phyloP scores from a whole-genome alignment of 1,140 invertebrate genomes.

The Ericerus pela region DNA sequence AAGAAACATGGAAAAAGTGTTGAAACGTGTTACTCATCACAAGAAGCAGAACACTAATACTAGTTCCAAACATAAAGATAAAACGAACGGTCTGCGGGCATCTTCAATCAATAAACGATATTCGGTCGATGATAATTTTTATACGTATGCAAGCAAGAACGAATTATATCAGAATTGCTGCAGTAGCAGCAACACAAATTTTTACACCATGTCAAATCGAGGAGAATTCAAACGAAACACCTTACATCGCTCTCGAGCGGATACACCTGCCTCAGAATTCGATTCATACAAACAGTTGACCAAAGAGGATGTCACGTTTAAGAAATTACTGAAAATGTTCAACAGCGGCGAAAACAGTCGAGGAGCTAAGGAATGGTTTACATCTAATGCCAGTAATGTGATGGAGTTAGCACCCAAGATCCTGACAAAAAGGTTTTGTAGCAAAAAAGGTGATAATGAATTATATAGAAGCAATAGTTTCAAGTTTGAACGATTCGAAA shows the following conservation, averaged over 20 bases:
- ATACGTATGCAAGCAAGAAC: not conserved
- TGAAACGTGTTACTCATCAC: not conserved
- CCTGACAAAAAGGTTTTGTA: slow-evolving; percentile 19
- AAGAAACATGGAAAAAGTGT: slow-evolving; percentile 8
- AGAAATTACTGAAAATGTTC: not conserved
- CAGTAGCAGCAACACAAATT: not conserved
- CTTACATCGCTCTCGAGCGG: not conserved
- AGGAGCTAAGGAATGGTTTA: slow-evolving; percentile 2
- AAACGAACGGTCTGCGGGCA: not conserved
- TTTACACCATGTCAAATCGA: not conserved
- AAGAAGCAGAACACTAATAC: not conserved
- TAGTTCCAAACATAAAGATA: not conserved
- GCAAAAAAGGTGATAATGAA: slow-evolving; percentile 47
- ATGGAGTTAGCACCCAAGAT: slow-evolving; percentile 18
- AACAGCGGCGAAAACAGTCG: not conserved
- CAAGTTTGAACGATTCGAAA: slow-evolving; percentile 63
- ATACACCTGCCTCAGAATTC: not conserved
- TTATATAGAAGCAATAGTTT: slow-evolving; percentile 68
- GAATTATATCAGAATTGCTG: slow-evolving; percentile 2
- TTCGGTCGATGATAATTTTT: slow-evolving; percentile 5
- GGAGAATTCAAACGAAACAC: not conserved
- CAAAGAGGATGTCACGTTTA: not conserved
- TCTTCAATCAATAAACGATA: slow-evolving; percentile 5
- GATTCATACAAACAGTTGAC: not conserved
- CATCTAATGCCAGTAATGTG: slow-evolving; percentile 1